A percentile compares a stretch with the other conserved stretches of the same genome.
phyloP scores from a whole-genome alignment of 2,888 invertebrate species.

The Chymomyza fuscimana region DNA sequence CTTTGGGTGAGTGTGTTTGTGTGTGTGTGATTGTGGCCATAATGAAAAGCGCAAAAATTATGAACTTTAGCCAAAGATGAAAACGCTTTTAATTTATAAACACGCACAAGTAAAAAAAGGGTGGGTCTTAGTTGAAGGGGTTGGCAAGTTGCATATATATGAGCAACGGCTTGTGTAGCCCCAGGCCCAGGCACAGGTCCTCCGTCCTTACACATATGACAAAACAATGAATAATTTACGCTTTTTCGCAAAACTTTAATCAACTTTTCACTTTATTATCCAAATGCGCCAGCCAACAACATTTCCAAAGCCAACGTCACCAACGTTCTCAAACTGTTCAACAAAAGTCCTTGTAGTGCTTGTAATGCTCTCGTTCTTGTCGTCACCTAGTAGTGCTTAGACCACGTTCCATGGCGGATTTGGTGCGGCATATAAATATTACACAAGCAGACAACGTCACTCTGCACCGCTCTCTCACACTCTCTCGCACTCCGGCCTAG shows the following conservation, averaged over 20 bases:
- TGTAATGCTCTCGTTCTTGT: neutral
- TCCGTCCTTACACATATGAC: constrained; percentile 3
- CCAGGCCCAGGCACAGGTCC: constrained; percentile 1
- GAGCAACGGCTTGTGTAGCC: neutral
- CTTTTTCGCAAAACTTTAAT: constrained; percentile 44
- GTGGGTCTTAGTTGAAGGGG: neutral
- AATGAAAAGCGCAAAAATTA: constrained; percentile 64
- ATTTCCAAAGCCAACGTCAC: constrained; percentile 6
- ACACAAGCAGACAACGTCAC: neutral
- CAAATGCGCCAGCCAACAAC: constrained; percentile 5
- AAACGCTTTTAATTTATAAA: constrained; percentile 72
- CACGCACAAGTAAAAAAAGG: constrained; percentile 22
- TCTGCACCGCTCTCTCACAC: neutral
- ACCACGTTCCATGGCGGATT: neutral
- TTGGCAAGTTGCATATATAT: neutral
- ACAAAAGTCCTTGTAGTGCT: constrained; percentile 1
- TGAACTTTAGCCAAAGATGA: constrained; percentile 68
- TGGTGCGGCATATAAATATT: constrained; percentile 2
- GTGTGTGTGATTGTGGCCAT: constrained; percentile 34
- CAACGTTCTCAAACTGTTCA: constrained; percentile 1
- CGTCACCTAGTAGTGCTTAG: neutral
- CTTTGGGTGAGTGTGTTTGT: constrained; percentile 22
- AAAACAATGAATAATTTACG: constrained; percentile 58
- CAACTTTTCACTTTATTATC: constrained; percentile 45
- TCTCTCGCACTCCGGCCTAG: neutral